Conservation (phyloP, 30 jellyfish, hydroid and myxozoan species). For the Morbakka virulenta region DNA sequence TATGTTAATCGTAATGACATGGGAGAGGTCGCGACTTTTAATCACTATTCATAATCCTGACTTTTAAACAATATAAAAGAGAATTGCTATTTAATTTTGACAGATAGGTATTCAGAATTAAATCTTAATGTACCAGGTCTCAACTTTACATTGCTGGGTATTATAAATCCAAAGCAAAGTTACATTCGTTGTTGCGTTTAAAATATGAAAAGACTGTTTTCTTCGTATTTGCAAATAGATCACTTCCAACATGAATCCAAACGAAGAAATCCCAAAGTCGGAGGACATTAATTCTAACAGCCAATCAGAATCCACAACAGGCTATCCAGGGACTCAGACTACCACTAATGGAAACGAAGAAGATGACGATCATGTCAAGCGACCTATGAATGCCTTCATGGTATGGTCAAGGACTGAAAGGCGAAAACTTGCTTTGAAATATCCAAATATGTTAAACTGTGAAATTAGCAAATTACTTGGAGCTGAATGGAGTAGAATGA, state of each 20-base stretch:
- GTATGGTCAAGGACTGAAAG: constrained; percentile 99
- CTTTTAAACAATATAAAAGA: too few relatives aligned
- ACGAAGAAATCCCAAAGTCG: constrained; percentile 48
- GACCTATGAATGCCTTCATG: constrained; percentile 99
- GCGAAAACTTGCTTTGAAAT: constrained; percentile 93
- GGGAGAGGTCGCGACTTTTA: too few relatives aligned
- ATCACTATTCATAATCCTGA: too few relatives aligned
- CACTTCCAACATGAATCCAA: constrained; percentile 45
- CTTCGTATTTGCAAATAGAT: background rate
- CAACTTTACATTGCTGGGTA: background rate
- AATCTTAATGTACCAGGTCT: background rate
- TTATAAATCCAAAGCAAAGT: background rate
- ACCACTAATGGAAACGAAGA: constrained; percentile 45
- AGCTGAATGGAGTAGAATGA: constrained; percentile 99
- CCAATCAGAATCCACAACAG: constrained; percentile 41
- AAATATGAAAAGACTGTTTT: background rate
- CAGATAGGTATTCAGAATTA: background rate
- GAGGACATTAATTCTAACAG: constrained; percentile 32
- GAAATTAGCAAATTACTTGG: constrained; percentile 97
- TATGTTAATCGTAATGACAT: too few relatives aligned
- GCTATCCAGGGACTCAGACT: constrained; percentile 43
- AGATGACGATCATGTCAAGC: constrained; percentile 97
- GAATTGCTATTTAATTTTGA: background rate
- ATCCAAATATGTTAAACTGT: constrained; percentile 98
- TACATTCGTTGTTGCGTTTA: background rate